A percentile compares a stretch with the other conserved stretches of the same genome.
These are phyloP conservation scores for Drosophila persimilis DNA, from an alignment of 1,140 invertebrate genomes.

Conservation along the genomic window DNA sequence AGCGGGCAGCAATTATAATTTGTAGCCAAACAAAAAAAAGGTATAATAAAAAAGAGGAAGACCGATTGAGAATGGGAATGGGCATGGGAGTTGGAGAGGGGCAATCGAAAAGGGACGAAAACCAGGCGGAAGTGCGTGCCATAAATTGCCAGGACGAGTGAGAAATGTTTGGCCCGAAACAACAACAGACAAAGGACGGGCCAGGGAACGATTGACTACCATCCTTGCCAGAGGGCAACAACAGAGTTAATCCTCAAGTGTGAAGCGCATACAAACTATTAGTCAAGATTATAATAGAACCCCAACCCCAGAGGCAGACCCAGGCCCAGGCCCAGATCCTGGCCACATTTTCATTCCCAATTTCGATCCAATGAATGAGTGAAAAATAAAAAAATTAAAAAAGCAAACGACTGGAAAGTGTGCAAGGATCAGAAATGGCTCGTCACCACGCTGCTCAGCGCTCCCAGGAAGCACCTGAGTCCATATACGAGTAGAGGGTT, in stretches of 20 bases:
- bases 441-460: not conserved
- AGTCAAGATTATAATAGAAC: conserved; percentile 69
- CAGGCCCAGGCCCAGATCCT: no score
- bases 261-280: conserved; percentile 80
- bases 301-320: not conserved
- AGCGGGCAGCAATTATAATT: conserved; percentile 76
- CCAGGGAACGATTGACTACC: conserved; percentile 26
- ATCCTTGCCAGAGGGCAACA: conserved; percentile 41
- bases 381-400: not conserved
- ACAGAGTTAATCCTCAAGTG: conserved; percentile 77
- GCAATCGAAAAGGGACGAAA: not conserved
- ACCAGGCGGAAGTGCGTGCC: conserved; percentile 77
- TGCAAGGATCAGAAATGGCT: conserved; percentile 13
- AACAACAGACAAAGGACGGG: conserved; percentile 47
- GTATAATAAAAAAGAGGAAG: conserved; percentile 10
- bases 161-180: conserved; percentile 62
- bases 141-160: conserved; percentile 75
- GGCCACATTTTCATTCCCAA: conserved; percentile 9
- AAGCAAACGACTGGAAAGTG: not conserved
- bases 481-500: not conserved
- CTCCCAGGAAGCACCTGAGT: conserved; percentile 22
- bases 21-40: conserved; percentile 64
- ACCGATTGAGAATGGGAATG: conserved; percentile 2
- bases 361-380: conserved; percentile 10
- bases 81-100: not conserved